phyloP scores from a whole-genome alignment of 2,888 invertebrate species.

The Nemotelus pantherinus region DNA sequence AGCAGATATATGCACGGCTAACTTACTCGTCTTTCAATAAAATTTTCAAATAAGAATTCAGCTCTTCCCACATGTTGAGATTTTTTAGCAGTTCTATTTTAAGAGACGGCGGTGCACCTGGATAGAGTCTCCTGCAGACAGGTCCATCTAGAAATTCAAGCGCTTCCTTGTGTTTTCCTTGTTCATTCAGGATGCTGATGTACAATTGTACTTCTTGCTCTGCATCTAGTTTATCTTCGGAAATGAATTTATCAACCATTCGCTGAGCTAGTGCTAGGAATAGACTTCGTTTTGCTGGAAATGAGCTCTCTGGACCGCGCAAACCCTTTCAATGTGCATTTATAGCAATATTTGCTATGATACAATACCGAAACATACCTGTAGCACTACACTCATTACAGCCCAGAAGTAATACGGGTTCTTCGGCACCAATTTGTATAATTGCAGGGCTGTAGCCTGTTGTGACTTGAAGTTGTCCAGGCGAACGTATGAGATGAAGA shows the following conservation, averaged over 20 bases:
- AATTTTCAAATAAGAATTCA: conserved; percentile 78
- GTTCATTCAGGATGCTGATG: conserved; percentile 84
- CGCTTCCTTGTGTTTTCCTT: conserved; percentile 84
- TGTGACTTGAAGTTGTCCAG: conserved; percentile 90
- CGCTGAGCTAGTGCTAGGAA: conserved; percentile 88
- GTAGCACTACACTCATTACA: conserved; percentile 95
- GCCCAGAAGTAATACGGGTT: conserved; percentile 99
- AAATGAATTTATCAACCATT: conserved; percentile 91
- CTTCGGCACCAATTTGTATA: conserved; percentile 92
- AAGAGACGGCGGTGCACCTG: conserved; percentile 74
- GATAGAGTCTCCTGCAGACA: conserved; percentile 74
- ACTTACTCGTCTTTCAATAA: conserved; percentile 78
- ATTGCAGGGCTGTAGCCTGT: conserved; percentile 86
- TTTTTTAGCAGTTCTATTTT: conserved; percentile 79
- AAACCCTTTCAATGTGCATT: conserved; percentile 58
- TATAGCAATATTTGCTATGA: conserved; percentile 17
- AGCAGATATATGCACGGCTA: neutral
- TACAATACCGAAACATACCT: conserved; percentile 68
- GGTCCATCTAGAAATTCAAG: conserved; percentile 83
- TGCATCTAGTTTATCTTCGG: conserved; percentile 88
- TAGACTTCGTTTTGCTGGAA: conserved; percentile 72
- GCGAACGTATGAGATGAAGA: conserved; percentile 96
- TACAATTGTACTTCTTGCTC: conserved; percentile 94
- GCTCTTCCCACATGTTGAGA: conserved; percentile 77
- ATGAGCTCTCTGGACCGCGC: conserved; percentile 65